Evolutionary conservation across 53 echinoderm and acorn worm species (phyloP).

Genomic region (Paelopatides confundens): DNA sequence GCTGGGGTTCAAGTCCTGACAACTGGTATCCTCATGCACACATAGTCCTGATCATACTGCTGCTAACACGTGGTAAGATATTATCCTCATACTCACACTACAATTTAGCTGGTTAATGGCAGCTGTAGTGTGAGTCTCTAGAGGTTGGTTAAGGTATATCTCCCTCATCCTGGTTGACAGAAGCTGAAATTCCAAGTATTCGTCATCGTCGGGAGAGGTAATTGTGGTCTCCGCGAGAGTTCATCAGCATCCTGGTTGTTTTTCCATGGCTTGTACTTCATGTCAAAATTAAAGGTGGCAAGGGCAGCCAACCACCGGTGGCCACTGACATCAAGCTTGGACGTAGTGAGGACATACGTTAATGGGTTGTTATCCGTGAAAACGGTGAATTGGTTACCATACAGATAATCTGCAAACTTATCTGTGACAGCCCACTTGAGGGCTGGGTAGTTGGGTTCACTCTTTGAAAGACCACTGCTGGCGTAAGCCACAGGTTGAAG

Average conservation of each 20-base stretch:
- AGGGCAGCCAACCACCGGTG: neutral
- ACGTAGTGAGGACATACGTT: no score
- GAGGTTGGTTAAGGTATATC: neutral
- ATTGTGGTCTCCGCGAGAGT: neutral
- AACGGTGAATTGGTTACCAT: neutral
- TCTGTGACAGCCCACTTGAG: constrained; percentile 67
- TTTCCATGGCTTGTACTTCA: neutral
- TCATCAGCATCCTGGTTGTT: neutral
- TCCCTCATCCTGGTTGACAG: neutral
- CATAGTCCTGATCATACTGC: no score
- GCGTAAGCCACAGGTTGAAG: constrained; percentile 1
- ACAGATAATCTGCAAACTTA: constrained; percentile 42
- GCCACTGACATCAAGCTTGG: neutral
- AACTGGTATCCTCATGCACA: no score
- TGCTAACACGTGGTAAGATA: no score
- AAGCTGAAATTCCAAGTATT: neutral
- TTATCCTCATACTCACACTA: no score
- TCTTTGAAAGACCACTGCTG: neutral
- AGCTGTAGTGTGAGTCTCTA: neutral
- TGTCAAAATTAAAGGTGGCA: neutral
- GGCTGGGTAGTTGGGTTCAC: neutral
- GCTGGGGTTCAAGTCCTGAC: no score
- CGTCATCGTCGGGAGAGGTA: neutral
- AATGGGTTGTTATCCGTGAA: neutral
- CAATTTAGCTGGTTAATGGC: no score